These are phyloP conservation scores for Leucoraja ocellata DNA, from an alignment of 2,797 vertebrate genomes.

Conservation along the genomic window DNA sequence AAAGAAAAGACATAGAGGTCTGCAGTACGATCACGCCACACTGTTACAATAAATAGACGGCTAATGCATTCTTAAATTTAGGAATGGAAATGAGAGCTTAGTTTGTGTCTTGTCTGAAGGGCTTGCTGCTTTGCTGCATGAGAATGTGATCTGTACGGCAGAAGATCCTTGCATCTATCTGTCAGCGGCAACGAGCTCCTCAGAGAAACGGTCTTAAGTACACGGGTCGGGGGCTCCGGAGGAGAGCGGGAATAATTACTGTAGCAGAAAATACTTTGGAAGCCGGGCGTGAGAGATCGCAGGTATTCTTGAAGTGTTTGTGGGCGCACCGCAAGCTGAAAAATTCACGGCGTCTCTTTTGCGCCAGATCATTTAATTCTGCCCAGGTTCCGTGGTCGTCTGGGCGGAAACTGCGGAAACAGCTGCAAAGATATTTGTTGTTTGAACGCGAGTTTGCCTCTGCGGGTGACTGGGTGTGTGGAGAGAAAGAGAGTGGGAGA, in stretches of 20 bases:
- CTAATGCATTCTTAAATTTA: slow-evolving; percentile 51
- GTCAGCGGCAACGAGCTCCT: neutral
- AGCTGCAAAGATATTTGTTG: neutral
- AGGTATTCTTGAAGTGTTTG: neutral
- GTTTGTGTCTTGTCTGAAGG: slow-evolving; percentile 46
- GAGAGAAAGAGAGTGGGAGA: neutral
- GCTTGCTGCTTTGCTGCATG: neutral
- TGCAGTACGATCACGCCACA: slow-evolving; percentile 47
- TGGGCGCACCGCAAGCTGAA: neutral
- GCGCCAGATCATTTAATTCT: neutral
- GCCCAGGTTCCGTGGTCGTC: neutral
- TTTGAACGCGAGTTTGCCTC: neutral
- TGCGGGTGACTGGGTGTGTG: neutral
- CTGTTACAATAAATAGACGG: slow-evolving; percentile 60
- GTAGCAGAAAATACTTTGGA: neutral
- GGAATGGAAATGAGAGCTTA: slow-evolving; percentile 47
- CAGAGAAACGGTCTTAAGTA: neutral
- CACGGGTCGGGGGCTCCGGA: neutral
- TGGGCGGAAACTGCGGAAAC: neutral
- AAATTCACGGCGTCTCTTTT: neutral
- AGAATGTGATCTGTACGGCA: neutral
- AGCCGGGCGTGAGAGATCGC: neutral
- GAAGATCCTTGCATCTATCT: neutral
- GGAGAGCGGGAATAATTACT: neutral
- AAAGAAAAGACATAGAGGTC: neutral